These are phyloP conservation scores for Mesochorus sp. DNA, from an alignment of 2,888 invertebrate species.

Conservation along the genomic window DNA sequence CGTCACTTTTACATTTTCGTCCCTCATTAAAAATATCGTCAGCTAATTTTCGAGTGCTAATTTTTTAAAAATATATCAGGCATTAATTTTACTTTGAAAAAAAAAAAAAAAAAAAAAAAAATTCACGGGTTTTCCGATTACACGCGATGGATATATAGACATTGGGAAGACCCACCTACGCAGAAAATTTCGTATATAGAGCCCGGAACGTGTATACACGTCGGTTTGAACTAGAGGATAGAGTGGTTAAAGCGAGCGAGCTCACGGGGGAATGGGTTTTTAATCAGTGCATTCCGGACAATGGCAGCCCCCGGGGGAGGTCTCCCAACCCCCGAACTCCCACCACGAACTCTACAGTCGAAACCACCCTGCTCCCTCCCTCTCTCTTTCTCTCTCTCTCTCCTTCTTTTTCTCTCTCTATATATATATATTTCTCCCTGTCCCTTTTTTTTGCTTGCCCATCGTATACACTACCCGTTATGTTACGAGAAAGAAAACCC, in stretches of 20 bases:
- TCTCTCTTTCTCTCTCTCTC: constrained; percentile 3
- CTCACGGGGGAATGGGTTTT: constrained; percentile 78
- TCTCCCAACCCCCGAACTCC: constrained; percentile 56
- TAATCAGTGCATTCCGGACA: constrained; percentile 80
- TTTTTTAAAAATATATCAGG: no score
- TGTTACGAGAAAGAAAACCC: constrained; percentile 64
- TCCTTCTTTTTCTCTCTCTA: constrained; percentile 21
- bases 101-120: background rate
- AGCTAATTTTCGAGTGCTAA: no score
- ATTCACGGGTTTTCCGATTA: background rate
- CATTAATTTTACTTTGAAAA: no score
- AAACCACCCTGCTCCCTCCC: constrained; percentile 47
- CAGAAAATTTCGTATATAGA: constrained; percentile 50
- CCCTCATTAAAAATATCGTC: no score
- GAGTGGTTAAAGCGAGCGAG: constrained; percentile 61
- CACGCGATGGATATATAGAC: background rate
- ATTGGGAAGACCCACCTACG: constrained; percentile 29
- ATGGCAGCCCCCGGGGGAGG: constrained; percentile 77
- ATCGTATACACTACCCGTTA: constrained; percentile 25
- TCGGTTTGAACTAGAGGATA: constrained; percentile 66
- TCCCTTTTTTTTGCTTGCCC: constrained; percentile 23
- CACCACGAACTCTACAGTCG: constrained; percentile 57
- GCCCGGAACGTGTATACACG: constrained; percentile 44
- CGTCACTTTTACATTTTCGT: no score
- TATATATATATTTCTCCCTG: no score